A percentile compares a stretch with the other conserved stretches of the same genome.
These are phyloP conservation scores for Aromia moschata DNA, from an alignment of 2,888 invertebrate species.

Conservation along the genomic window DNA sequence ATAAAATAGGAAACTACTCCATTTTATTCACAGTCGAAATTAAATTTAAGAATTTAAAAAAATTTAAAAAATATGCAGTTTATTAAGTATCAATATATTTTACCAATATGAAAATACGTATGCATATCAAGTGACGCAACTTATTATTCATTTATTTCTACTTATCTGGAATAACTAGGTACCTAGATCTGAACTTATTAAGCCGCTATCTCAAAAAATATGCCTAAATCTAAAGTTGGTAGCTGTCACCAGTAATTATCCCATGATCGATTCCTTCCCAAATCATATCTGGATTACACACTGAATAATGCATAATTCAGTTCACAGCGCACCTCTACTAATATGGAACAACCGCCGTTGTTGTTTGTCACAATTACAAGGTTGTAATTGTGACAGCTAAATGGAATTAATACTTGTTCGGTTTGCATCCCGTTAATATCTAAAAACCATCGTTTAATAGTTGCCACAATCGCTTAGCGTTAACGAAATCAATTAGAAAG, in stretches of 20 bases:
- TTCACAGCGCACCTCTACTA: neutral
- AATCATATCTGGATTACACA: neutral
- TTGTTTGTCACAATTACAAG: conserved; percentile 3
- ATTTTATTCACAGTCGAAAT: too few species aligned
- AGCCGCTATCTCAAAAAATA: neutral
- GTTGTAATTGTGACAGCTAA: conserved; percentile 7
- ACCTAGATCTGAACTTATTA: neutral
- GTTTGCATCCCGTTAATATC: conserved; percentile 6
- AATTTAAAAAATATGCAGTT: too few species aligned
- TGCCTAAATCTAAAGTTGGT: neutral
- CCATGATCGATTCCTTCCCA: neutral
- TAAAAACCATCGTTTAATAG: conserved; percentile 3
- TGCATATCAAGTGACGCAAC: neutral
- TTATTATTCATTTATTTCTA: neutral
- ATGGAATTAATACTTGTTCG: conserved; percentile 7
- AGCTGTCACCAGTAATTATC: neutral
- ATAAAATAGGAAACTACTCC: too few species aligned
- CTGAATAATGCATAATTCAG: neutral
- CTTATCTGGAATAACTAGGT: neutral
- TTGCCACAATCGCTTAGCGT: conserved; percentile 6
- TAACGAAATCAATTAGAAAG: conserved; percentile 21
- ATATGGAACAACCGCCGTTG: neutral
- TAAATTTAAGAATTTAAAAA: too few species aligned
- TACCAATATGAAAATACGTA: too few species aligned
- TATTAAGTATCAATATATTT: too few species aligned